Evolutionary conservation across 2,888 invertebrate species (phyloP).

Genomic region (Phengaris alcon): DNA sequence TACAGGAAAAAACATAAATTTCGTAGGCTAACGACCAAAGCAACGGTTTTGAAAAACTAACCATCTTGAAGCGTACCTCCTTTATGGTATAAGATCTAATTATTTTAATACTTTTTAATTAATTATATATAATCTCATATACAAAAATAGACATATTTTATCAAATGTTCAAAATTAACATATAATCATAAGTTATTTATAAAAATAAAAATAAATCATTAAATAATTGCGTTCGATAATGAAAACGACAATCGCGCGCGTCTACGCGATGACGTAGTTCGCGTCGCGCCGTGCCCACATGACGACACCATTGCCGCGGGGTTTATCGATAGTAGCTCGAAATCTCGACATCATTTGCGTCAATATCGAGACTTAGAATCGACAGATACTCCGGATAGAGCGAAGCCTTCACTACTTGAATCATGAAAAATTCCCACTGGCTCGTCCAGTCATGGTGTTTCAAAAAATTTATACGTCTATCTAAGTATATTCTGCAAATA

Average conservation of each 20-base stretch:
- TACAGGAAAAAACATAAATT: too few species aligned
- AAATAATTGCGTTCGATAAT: too few species aligned
- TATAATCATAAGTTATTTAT: too few species aligned
- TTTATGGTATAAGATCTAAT: too few species aligned
- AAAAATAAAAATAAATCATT: too few species aligned
- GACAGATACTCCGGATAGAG: background rate
- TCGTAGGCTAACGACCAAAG: too few species aligned
- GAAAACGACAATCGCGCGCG: background rate
- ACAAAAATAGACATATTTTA: too few species aligned
- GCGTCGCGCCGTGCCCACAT: slow-evolving; percentile 34
- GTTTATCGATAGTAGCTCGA: background rate
- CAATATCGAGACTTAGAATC: slow-evolving; percentile 11
- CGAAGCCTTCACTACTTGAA: slow-evolving; percentile 27
- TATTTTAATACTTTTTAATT: too few species aligned
- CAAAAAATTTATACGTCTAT: background rate
- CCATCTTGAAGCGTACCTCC: too few species aligned
- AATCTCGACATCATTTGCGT: slow-evolving; percentile 11
- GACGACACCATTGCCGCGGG: background rate
- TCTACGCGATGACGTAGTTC: slow-evolving; percentile 37
- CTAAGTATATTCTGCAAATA: background rate
- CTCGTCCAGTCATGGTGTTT: background rate
- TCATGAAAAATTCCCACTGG: background rate
- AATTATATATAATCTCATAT: too few species aligned
- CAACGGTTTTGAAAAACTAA: too few species aligned
- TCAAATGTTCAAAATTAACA: too few species aligned